Conservation (phyloP, 1,140 invertebrate species). For the Argopecten irradians region DNA sequence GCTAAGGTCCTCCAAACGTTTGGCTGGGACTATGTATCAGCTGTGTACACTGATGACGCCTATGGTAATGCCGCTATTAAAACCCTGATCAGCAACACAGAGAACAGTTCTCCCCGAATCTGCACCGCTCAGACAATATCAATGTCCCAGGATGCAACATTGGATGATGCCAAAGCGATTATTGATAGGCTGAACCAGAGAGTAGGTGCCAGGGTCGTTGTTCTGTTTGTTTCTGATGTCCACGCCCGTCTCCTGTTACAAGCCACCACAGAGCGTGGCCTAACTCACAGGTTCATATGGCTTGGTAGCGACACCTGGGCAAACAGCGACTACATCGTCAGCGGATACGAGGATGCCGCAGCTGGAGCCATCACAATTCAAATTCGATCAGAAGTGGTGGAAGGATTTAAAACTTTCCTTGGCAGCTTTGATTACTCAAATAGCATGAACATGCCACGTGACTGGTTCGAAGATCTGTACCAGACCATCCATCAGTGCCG, state of each 20-base stretch:
- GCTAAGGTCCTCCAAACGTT: slow-evolving; percentile 83
- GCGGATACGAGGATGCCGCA: slow-evolving; percentile 84
- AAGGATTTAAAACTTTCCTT: slow-evolving; percentile 71
- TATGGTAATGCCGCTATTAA: slow-evolving; percentile 81
- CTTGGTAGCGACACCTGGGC: slow-evolving; percentile 89
- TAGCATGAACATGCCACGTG: slow-evolving; percentile 69
- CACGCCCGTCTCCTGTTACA: slow-evolving; percentile 81
- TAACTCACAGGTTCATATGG: slow-evolving; percentile 82
- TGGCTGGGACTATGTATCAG: slow-evolving; percentile 88
- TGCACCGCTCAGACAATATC: slow-evolving; percentile 55
- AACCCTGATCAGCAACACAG: slow-evolving; percentile 62
- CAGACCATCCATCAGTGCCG: slow-evolving; percentile 84
- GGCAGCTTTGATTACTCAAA: slow-evolving; percentile 67
- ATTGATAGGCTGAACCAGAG: slow-evolving; percentile 82
- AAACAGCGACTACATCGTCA: slow-evolving; percentile 83
- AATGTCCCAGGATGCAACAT: slow-evolving; percentile 60
- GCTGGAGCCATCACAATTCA: slow-evolving; percentile 88
- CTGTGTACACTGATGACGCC: slow-evolving; percentile 81
- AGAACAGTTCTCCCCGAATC: slow-evolving; percentile 49
- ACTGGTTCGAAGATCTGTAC: slow-evolving; percentile 91
- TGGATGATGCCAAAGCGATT: slow-evolving; percentile 65
- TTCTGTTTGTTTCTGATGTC: slow-evolving; percentile 85
- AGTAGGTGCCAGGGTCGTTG: slow-evolving; percentile 82
- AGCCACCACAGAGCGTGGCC: slow-evolving; percentile 77
- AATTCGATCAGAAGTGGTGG: slow-evolving; percentile 79